Conservation (phyloP, 2,797 vertebrate genomes). For the Sebastolobus alascanus region DNA sequence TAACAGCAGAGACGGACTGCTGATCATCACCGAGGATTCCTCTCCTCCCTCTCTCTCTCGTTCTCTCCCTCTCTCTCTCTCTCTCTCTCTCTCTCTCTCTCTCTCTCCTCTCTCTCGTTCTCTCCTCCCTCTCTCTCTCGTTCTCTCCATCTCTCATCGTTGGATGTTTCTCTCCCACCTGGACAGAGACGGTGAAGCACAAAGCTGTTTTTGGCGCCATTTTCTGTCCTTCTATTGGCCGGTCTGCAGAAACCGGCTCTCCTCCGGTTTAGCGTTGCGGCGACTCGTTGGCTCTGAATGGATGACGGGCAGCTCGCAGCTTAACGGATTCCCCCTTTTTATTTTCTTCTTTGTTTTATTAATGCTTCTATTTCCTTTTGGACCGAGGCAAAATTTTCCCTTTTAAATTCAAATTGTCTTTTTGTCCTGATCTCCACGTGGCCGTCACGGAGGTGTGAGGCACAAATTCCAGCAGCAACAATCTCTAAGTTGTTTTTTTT, state of each 20-base stretch:
- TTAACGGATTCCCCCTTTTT: not conserved
- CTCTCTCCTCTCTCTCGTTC: slow-evolving; percentile 5
- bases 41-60: slow-evolving; percentile 7
- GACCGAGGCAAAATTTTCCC: not conserved
- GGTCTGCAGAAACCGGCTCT: not conserved
- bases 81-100: too few species aligned
- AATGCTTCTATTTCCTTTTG: not conserved
- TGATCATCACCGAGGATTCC: slow-evolving; percentile 40
- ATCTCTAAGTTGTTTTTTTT: not conserved
- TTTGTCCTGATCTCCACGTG: not conserved
- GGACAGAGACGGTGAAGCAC: slow-evolving; percentile 9
- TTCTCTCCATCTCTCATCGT: slow-evolving; percentile 20
- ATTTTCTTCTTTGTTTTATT: not conserved
- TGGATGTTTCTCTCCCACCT: slow-evolving; percentile 37
- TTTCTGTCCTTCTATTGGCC: slow-evolving; percentile 43
- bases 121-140: not conserved
- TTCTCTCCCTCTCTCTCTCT: too few species aligned
- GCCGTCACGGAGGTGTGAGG: not conserved
- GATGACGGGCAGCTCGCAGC: slow-evolving; percentile 27
- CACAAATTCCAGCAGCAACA: not conserved
- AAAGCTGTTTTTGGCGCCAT: slow-evolving; percentile 66
- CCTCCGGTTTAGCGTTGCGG: not conserved
- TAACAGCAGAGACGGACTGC: slow-evolving; percentile 4
- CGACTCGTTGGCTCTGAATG: not conserved
- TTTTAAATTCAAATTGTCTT: slow-evolving; percentile 1